phyloP scores from a whole-genome alignment of 2,113 vertebrate species.

The Myrmophylax atrothorax region DNA sequence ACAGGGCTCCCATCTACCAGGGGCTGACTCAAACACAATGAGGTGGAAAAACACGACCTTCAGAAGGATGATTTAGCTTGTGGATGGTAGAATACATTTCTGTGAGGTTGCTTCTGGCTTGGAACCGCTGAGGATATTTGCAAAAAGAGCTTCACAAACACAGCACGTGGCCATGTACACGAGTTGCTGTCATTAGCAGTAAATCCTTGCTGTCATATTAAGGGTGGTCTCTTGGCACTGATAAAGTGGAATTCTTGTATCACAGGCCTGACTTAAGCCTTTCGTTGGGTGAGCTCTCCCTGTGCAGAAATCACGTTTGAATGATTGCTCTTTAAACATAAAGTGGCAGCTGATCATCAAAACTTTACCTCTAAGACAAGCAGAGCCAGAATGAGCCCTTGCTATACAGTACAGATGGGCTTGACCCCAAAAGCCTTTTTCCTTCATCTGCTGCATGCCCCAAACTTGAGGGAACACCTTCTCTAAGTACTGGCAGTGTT shows the following conservation, averaged over 20 bases:
- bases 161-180: neutral
- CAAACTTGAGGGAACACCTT: neutral
- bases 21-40: constrained; percentile 50
- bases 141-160: neutral
- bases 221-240: neutral
- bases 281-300: neutral
- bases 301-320: neutral
- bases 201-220: neutral
- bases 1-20: constrained; percentile 27
- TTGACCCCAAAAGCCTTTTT: neutral
- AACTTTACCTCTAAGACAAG: neutral
- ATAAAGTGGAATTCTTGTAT: neutral
- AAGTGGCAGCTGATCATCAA: neutral
- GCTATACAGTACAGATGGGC: neutral
- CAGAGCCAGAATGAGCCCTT: neutral
- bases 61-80: constrained; percentile 49
- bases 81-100: constrained; percentile 38
- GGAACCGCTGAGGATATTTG: neutral
- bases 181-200: neutral
- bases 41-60: constrained; percentile 65
- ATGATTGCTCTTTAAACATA: neutral
- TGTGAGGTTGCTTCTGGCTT: neutral
- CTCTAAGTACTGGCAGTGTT: neutral
- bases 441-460: neutral
- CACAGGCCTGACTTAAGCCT: neutral